These are phyloP conservation scores for Nemoura dubitans DNA, from an alignment of 2,888 invertebrate species.

Conservation along the genomic window DNA sequence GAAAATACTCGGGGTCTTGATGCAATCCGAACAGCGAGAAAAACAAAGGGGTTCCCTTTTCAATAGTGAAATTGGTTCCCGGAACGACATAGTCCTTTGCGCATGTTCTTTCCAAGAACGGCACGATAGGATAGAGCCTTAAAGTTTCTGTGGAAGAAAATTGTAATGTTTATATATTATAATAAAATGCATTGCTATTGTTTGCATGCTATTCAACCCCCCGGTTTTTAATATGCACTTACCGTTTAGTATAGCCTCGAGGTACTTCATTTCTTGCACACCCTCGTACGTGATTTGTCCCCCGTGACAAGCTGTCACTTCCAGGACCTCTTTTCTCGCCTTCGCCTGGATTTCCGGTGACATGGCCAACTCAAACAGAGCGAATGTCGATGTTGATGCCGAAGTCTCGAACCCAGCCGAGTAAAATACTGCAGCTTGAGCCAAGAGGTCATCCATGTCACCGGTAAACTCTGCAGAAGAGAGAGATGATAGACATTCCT, in stretches of 20 bases:
- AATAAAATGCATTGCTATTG: too few species aligned
- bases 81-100: conserved; percentile 51
- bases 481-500: too few species aligned
- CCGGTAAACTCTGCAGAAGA: conserved; percentile 42
- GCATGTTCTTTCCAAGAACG: conserved; percentile 36
- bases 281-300: conserved; percentile 52
- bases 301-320: conserved; percentile 47
- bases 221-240: conserved; percentile 24
- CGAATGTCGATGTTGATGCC: conserved; percentile 52
- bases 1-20: conserved; percentile 47
- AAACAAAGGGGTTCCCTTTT: conserved; percentile 52
- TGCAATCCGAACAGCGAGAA: conserved; percentile 41
- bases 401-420: conserved; percentile 55
- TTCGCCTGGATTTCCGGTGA: conserved; percentile 53
- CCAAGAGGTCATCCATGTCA: conserved; percentile 37
- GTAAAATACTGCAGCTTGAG: conserved; percentile 53
- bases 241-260: conserved; percentile 41
- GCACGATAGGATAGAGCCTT: conserved; percentile 35
- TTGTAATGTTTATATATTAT: too few species aligned
- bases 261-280: conserved; percentile 53
- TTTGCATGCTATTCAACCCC: background rate
- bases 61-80: conserved; percentile 51
- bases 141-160: conserved; percentile 40
- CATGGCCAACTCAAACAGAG: conserved; percentile 52
- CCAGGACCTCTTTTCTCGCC: conserved; percentile 52